Conservation (phyloP, 2,113 vertebrate species). For the Notechis scutatus region DNA sequence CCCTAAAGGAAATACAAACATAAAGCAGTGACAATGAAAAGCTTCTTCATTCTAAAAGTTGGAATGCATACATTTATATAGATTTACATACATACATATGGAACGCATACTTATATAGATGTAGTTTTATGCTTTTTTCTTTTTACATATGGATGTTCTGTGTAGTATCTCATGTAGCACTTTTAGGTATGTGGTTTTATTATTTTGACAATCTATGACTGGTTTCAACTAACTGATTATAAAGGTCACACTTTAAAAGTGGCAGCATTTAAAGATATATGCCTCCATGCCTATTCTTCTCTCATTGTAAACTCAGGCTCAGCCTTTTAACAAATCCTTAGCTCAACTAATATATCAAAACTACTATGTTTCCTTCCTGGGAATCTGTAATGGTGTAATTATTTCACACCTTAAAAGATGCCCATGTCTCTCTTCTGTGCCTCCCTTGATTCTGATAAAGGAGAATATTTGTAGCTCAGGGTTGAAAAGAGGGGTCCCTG, state of each 20-base stretch:
- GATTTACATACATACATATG: too few species aligned
- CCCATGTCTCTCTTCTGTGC: too few species aligned
- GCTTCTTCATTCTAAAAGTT: not conserved
- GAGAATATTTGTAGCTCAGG: too few species aligned
- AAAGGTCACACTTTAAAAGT: not conserved
- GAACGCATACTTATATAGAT: not conserved
- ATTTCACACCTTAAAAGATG: too few species aligned
- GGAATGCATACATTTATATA: not conserved
- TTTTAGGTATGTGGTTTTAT: not conserved
- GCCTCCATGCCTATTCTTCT: not conserved
- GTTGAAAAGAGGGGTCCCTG: too few species aligned
- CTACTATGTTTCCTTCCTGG: not conserved
- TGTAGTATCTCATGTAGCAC: not conserved
- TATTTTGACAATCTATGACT: not conserved
- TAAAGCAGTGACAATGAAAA: not conserved
- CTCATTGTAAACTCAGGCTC: not conserved
- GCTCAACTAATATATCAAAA: not conserved
- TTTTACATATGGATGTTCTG: not conserved
- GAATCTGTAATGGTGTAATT: not conserved
- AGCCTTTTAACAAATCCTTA: not conserved
- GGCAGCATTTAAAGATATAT: not conserved
- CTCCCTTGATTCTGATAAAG: too few species aligned
- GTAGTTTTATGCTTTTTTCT: not conserved
- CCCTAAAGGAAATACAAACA: not conserved
- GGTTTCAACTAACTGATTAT: not conserved